Conservation (phyloP, 2,888 invertebrate genomes). For the Brachylomia viminalis region DNA sequence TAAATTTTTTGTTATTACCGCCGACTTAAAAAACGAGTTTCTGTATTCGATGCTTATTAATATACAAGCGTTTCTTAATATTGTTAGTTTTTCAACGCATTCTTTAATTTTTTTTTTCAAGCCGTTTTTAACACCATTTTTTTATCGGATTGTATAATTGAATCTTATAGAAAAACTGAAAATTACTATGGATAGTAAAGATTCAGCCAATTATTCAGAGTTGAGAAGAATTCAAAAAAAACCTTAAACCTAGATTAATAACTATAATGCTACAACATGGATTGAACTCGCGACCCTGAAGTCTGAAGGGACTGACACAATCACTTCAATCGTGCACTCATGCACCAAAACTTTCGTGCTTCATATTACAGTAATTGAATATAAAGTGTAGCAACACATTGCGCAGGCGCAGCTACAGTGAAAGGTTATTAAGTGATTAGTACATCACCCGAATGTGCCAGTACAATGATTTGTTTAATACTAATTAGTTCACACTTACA, state of each 20-base stretch:
- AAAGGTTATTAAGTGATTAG: constrained; percentile 57
- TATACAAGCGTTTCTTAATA: background rate
- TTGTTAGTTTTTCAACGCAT: background rate
- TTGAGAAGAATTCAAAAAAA: no score
- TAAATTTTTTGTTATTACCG: background rate
- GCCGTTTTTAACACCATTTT: no score
- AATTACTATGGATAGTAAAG: no score
- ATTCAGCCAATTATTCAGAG: background rate
- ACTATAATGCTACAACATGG: no score
- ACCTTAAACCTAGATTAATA: background rate
- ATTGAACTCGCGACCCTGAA: constrained; percentile 32
- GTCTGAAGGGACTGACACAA: constrained; percentile 15
- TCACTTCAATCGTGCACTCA: background rate
- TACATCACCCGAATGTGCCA: constrained; percentile 46
- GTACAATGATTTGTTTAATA: constrained; percentile 49
- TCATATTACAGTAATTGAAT: constrained; percentile 32
- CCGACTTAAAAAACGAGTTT: background rate
- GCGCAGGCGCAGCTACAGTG: constrained; percentile 37
- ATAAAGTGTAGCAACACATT: constrained; percentile 42
- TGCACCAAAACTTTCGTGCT: constrained; percentile 32
- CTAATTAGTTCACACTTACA: constrained; percentile 46
- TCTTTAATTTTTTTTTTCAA: background rate
- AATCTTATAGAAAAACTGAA: background rate
- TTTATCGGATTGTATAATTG: no score
- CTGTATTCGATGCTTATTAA: background rate